phyloP scores from a whole-genome alignment of 2,888 invertebrate genomes.

The Nineta flava region DNA sequence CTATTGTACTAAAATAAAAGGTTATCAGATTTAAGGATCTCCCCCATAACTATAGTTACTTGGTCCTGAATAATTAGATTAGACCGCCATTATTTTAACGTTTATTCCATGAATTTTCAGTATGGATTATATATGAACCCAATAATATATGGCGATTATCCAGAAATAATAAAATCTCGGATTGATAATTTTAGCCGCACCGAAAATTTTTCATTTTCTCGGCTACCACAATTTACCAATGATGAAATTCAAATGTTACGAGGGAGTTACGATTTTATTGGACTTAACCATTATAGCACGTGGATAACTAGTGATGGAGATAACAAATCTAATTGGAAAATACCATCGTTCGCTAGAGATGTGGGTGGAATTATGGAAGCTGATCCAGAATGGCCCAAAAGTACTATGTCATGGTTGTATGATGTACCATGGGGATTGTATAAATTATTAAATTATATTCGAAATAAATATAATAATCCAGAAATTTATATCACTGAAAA shows the following conservation, averaged over 20 bases:
- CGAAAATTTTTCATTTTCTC: constrained; percentile 40
- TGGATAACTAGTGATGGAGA: constrained; percentile 24
- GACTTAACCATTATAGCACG: constrained; percentile 57
- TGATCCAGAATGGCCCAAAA: constrained; percentile 36
- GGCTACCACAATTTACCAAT: constrained; percentile 42
- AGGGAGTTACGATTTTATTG: constrained; percentile 54
- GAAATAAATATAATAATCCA: constrained; percentile 37
- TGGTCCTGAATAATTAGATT: too few species aligned
- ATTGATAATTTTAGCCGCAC: constrained; percentile 37
- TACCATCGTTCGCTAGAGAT: constrained; percentile 44
- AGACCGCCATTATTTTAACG: too few species aligned
- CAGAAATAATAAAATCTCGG: constrained; percentile 40
- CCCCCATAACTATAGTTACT: too few species aligned
- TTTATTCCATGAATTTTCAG: constrained; percentile 23
- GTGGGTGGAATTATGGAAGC: constrained; percentile 38
- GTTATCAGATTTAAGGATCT: too few species aligned
- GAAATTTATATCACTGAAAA: constrained; percentile 43
- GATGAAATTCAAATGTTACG: constrained; percentile 41
- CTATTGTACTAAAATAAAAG: too few species aligned
- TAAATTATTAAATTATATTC: constrained; percentile 40
- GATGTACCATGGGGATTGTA: constrained; percentile 42
- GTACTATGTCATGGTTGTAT: background rate
- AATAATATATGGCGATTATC: constrained; percentile 50
- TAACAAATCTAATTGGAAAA: constrained; percentile 10
- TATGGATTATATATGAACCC: constrained; percentile 53